phyloP scores from a whole-genome alignment of 2,797 vertebrate species.

The Protonibea diacanthus region DNA sequence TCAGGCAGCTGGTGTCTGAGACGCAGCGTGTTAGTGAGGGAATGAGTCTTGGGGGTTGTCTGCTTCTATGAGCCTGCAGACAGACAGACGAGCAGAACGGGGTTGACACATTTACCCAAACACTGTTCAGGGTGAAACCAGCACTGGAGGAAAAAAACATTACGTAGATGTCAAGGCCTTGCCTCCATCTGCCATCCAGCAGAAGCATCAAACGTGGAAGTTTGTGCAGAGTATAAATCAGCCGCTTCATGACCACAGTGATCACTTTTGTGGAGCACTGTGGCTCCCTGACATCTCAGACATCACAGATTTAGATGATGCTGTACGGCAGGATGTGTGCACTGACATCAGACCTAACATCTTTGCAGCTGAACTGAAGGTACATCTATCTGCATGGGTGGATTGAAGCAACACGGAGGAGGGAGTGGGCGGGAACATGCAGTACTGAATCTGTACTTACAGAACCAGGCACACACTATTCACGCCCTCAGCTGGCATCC shows the following conservation, averaged over 20 bases:
- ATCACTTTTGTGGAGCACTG: not conserved
- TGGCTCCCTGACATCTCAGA: not conserved
- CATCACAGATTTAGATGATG: not conserved
- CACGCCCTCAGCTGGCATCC: no score
- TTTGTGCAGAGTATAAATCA: not conserved
- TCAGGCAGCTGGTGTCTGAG: conserved; percentile 6
- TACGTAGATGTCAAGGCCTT: not conserved
- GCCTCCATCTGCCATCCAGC: conserved; percentile 1
- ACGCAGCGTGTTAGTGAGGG: not conserved
- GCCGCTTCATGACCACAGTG: not conserved
- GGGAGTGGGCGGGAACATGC: not conserved
- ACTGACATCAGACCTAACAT: not conserved
- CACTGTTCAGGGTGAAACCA: not conserved
- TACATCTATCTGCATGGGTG: not conserved
- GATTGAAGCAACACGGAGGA: not conserved
- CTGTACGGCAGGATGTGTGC: not conserved
- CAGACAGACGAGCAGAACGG: conserved; percentile 7
- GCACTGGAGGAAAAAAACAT: not conserved
- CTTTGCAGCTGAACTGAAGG: not conserved
- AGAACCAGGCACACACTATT: not conserved
- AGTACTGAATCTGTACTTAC: not conserved
- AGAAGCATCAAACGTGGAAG: not conserved
- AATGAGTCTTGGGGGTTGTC: conserved; percentile 15
- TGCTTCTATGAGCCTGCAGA: conserved; percentile 5
- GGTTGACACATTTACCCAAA: conserved; percentile 33